phyloP scores from a whole-genome alignment of 2,888 invertebrate species.

The Lasius platythorax region DNA sequence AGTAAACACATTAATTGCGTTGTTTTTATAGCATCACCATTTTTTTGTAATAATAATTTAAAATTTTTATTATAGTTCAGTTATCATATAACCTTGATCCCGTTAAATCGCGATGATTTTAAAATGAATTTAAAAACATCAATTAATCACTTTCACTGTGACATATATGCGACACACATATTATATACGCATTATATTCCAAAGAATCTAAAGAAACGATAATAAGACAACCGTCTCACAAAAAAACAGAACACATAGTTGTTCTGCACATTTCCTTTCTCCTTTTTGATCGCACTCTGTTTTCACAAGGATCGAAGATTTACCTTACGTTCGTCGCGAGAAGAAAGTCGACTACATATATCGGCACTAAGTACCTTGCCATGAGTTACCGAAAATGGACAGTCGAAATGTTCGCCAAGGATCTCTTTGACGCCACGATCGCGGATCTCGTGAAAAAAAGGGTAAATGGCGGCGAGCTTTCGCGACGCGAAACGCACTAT shows the following conservation, averaged over 20 bases:
- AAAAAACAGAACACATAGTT: not conserved
- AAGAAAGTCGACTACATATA: not conserved
- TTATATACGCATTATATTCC: not conserved
- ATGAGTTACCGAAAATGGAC: not conserved
- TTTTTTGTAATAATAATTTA: not conserved
- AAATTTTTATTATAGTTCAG: not conserved
- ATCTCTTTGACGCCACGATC: not conserved
- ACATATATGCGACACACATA: not conserved
- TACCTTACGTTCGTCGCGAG: conserved; percentile 7
- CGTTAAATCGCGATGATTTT: not conserved
- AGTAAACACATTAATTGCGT: not conserved
- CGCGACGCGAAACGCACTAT: not conserved
- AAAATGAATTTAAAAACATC: not conserved
- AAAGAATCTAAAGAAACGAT: not conserved
- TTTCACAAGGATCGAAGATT: not conserved
- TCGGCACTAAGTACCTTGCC: not conserved
- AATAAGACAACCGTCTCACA: not conserved
- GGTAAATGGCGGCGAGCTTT: not conserved
- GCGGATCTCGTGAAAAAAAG: not conserved
- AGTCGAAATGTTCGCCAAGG: not conserved
- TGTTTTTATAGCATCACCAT: not conserved
- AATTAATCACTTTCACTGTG: not conserved
- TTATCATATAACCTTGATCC: not conserved
- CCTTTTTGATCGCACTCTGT: not conserved
- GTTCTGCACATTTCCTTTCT: not conserved